Conservation (phyloP, 37 sponge, comb jelly and placozoan genomes). For the Trichoplax adhaerens region DNA sequence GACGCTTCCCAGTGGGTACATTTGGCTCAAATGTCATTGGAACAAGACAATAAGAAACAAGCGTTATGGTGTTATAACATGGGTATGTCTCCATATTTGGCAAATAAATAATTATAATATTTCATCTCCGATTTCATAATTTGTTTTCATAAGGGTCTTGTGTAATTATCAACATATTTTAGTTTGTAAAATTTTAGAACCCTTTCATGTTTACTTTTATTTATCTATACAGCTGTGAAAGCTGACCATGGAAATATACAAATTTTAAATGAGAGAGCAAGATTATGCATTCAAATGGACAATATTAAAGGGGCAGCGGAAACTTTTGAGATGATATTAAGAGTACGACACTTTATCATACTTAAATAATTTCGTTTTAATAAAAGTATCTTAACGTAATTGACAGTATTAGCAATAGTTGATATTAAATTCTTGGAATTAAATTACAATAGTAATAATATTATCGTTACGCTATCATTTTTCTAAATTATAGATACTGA, state of each 20-base stretch:
- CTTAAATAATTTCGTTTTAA: too few relatives aligned
- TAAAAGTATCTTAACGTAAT: too few relatives aligned
- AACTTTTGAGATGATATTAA: slow-evolving; percentile 18
- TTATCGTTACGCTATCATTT: too few relatives aligned
- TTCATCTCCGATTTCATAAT: too few relatives aligned
- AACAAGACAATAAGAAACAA: slow-evolving; percentile 16
- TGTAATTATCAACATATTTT: too few relatives aligned
- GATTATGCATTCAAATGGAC: slow-evolving; percentile 14
- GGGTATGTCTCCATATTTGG: slow-evolving; percentile 7
- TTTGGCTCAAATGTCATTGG: slow-evolving; percentile 35
- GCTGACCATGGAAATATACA: slow-evolving; percentile 17
- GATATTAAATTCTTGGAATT: too few relatives aligned
- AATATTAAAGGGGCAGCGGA: slow-evolving; percentile 39
- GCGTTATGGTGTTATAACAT: slow-evolving; percentile 37
- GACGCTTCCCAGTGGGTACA: slow-evolving; percentile 55
- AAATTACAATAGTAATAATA: too few relatives aligned
- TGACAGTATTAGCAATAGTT: too few relatives aligned
- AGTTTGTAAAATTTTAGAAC: not conserved
- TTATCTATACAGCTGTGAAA: slow-evolving; percentile 15
- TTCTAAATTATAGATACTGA: slow-evolving; percentile 15
- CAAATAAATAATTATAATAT: too few relatives aligned
- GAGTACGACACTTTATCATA: not conserved
- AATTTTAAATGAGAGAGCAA: slow-evolving; percentile 41
- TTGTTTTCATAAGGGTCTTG: too few relatives aligned
- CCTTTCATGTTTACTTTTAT: slow-evolving; percentile 3